Base-by-base conservation (phyloP, 2,797 vertebrate genomes). In the Catamblyrhynchus diadema region DNA sequence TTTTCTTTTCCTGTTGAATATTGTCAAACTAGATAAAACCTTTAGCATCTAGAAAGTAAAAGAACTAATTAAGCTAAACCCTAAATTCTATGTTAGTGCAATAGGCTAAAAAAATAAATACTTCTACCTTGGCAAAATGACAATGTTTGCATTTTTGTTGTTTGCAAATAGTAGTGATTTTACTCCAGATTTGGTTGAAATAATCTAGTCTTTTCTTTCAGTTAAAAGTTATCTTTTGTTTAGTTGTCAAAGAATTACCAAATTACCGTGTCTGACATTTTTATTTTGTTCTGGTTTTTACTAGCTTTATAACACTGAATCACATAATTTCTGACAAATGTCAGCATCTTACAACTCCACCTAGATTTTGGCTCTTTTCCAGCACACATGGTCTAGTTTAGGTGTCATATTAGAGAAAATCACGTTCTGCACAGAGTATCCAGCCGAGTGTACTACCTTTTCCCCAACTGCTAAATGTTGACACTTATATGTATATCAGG, bases 361-460 rank as follows among this genome's bases (percentile, higher is more conserved):
- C 42, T 66, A 85, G 59, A 75, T 45, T 81, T 64, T 82, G 81
- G n/a, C 39, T 89, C 7, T 92, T 96, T 95, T 93, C 45, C 69
- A 94, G 60, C 22, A 11, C 20, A 81, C 28, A 39, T n/a, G 51
- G 25, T 84, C 60, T 91, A 62, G 30, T 86, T 93, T 78, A 78
- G 39, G 70, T 86, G 61, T 27, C 67, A 54, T 10, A 30, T 44
- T 86, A 82, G 41, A 60, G 65, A 82, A 94, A 44, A 54, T 9
- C 44, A 57, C 32, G 84, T 54, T 90, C 42, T 73, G 33, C 39
- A 71, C 16, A 35, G 20, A 85, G 21, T 72, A 35, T 33, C 14
- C 44, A 90, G 41, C 32, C 47, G 75, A 56, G 10, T 69, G 59
- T 2, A 33, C n/a, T 62, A 32, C 10, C n/a, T 60, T 25, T 72